Percentiles rank a stretch among this genome's conserved stretches.
Evolutionary conservation across 2,113 vertebrate species (phyloP).

Genomic region (Ancistrus triradiatus): DNA sequence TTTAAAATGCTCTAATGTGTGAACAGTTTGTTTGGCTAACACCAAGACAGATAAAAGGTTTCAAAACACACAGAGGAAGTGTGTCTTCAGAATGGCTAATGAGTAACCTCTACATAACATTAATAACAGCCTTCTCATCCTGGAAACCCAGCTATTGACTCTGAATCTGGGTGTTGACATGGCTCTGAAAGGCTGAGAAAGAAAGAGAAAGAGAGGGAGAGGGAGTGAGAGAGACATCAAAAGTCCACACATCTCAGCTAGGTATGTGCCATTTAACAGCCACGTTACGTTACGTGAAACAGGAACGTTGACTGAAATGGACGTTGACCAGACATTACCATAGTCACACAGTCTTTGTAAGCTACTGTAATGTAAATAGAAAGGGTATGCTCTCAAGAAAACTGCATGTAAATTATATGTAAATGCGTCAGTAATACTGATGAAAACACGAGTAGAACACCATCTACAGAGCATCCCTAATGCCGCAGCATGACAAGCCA

Average conservation of each 20-base stretch:
- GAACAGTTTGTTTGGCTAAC: slow-evolving; percentile 37
- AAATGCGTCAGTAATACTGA: no score
- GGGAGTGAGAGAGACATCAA: slow-evolving; percentile 8
- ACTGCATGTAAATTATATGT: no score
- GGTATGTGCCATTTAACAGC: slow-evolving; percentile 31
- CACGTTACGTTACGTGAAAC: no score
- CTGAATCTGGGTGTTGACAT: slow-evolving; percentile 31
- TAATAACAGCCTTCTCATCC: slow-evolving; percentile 23
- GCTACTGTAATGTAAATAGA: no score
- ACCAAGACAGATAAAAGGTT: slow-evolving; percentile 7
- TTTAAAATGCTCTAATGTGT: slow-evolving; percentile 11
- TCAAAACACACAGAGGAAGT: slow-evolving; percentile 32
- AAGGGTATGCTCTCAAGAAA: no score
- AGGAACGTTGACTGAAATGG: no score
- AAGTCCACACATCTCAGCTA: slow-evolving; percentile 49
- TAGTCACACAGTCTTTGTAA: no score
- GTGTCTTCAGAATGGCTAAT: slow-evolving; percentile 37
- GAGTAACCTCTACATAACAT: slow-evolving; percentile 34
- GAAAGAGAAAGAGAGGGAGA: neutral
- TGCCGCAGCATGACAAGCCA: no score
- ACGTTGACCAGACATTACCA: no score
- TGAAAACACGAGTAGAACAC: no score
- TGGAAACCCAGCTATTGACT: slow-evolving; percentile 39
- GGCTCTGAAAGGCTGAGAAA: neutral
- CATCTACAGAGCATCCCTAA: no score